Percentiles rank a stretch among this genome's conserved stretches.
These are phyloP conservation scores for Propithecus perrieri DNA, from an alignment of 2,797 vertebrate species.

Conservation along the genomic window DNA sequence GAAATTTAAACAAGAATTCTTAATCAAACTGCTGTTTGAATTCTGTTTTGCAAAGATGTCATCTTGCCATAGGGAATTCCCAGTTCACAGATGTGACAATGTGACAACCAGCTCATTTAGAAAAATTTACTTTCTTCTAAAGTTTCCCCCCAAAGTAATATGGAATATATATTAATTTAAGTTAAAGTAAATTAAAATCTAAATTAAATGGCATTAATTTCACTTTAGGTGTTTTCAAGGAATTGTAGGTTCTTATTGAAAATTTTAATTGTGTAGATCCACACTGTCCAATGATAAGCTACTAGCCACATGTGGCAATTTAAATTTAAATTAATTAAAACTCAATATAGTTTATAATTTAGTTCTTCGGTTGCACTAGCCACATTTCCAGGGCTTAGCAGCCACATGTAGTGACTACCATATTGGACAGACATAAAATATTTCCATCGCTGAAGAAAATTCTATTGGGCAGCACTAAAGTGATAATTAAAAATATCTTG, in stretches of 20 bases:
- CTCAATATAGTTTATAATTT: conserved; percentile 23
- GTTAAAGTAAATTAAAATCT: conserved; percentile 1
- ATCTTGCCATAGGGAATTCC: conserved; percentile 15
- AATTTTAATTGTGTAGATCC: neutral
- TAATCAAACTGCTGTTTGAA: neutral
- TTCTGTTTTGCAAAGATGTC: neutral
- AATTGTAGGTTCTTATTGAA: neutral
- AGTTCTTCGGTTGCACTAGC: neutral
- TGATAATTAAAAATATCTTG: neutral
- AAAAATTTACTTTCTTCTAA: conserved; percentile 36
- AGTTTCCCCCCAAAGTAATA: neutral
- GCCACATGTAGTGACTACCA: neutral
- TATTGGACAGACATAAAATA: neutral
- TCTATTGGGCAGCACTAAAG: neutral
- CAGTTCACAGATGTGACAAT: conserved; percentile 29
- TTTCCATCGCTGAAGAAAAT: neutral
- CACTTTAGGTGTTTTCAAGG: conserved; percentile 26
- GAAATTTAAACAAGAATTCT: conserved; percentile 23
- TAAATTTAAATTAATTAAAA: conserved; percentile 41
- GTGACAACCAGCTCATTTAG: conserved; percentile 31
- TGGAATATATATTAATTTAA: neutral
- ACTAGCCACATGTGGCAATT: neutral
- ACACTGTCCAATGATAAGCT: neutral
- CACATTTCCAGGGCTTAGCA: neutral
- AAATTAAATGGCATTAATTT: conserved; percentile 37